Percentiles rank a stretch among this genome's conserved stretches.
Evolutionary conservation across 2,888 invertebrate species (phyloP).

Genomic region (Sclerodermus sp.): DNA sequence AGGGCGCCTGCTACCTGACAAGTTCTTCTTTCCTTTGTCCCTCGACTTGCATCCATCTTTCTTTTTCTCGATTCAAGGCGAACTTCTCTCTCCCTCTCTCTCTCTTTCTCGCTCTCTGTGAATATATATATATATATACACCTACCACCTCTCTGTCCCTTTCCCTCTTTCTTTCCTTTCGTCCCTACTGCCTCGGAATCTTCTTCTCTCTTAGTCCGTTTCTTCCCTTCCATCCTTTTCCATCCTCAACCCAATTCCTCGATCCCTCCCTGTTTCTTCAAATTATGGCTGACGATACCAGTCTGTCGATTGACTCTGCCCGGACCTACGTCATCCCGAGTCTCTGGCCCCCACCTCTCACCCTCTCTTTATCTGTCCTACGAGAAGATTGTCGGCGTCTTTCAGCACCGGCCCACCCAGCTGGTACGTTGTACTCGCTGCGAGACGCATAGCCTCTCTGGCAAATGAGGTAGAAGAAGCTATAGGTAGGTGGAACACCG

Average conservation of each 20-base stretch:
- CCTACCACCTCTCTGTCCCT: constrained; percentile 2
- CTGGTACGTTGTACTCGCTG: constrained; percentile 16
- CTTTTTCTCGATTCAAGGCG: constrained; percentile 30
- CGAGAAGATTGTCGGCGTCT: constrained; percentile 13
- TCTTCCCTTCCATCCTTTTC: constrained; percentile 3
- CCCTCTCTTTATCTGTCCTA: constrained; percentile 1
- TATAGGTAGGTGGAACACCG: background rate
- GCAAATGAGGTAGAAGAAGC: constrained; percentile 21
- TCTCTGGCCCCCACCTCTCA: constrained; percentile 1
- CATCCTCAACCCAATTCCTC: constrained; percentile 1
- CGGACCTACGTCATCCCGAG: background rate
- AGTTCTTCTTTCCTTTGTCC: constrained; percentile 44
- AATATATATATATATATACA: too few relatives aligned
- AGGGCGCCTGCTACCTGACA: constrained; percentile 38
- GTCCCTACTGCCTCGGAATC: too few relatives aligned
- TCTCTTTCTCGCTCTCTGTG: background rate
- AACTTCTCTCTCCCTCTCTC: constrained; percentile 19
- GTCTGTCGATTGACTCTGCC: too few relatives aligned
- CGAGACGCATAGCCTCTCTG: constrained; percentile 16
- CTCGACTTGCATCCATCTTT: constrained; percentile 24
- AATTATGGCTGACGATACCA: too few relatives aligned
- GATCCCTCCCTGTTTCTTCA: constrained; percentile 3
- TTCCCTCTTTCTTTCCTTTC: constrained; percentile 1
- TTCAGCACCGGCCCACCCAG: constrained; percentile 18
- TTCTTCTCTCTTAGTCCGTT: background rate